These are phyloP conservation scores for Pangasius sanitwongsei DNA, from an alignment of 2,797 vertebrate genomes.

Conservation along the genomic window DNA sequence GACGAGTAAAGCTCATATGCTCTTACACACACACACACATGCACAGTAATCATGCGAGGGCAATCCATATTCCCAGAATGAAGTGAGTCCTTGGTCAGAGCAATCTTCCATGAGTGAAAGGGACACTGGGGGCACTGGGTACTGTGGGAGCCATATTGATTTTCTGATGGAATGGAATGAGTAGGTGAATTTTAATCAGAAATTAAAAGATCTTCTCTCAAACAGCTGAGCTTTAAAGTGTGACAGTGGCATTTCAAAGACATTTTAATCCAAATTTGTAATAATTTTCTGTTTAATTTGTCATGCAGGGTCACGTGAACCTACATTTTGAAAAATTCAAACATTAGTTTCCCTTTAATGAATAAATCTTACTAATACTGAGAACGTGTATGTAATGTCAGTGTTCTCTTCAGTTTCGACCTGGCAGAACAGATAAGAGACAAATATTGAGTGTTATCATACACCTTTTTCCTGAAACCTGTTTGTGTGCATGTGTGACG, in stretches of 20 bases:
- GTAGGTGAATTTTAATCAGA: background rate
- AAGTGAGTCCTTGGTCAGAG: background rate
- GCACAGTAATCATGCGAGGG: background rate
- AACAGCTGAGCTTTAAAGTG: background rate
- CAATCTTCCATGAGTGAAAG: background rate
- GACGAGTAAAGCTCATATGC: background rate
- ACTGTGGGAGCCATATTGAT: background rate
- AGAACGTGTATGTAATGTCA: background rate
- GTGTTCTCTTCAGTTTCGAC: background rate
- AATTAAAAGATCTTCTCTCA: background rate
- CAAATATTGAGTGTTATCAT: background rate
- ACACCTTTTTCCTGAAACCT: background rate
- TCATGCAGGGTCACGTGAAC: background rate
- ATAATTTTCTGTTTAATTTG: background rate
- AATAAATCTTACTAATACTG: background rate
- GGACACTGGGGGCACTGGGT: background rate
- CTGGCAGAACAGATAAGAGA: background rate
- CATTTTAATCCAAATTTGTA: background rate
- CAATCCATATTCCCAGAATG: background rate
- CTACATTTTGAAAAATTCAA: background rate
- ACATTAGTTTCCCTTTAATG: background rate
- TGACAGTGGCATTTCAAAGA: background rate
- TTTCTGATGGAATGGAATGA: background rate
- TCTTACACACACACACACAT: background rate
- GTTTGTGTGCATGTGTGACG: background rate